Percentiles rank a stretch among this genome's conserved stretches.
Conservation (phyloP, 2,113 vertebrate genomes). For the Festucalex cinctus region DNA sequence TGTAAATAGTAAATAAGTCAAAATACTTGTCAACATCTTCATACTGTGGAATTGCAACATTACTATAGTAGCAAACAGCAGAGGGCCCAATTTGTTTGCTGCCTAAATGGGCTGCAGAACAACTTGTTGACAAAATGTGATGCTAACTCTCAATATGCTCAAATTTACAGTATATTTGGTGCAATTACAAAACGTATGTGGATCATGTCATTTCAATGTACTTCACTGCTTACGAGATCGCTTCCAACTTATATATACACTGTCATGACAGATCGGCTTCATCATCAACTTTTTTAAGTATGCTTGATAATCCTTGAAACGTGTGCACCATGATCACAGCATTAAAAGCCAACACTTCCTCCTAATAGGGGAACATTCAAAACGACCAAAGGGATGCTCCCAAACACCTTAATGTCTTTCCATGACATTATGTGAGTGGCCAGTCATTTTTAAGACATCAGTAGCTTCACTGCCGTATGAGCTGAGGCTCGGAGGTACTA, state of each 20-base stretch:
- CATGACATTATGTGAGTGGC: neutral
- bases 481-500: constrained; percentile 58
- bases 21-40: neutral
- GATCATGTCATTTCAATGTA: no score
- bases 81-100: neutral
- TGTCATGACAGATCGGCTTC: no score
- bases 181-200: no score
- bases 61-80: neutral
- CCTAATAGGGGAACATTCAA: neutral
- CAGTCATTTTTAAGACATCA: constrained; percentile 49
- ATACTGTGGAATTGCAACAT: neutral
- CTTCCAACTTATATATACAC: no score
- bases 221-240: no score
- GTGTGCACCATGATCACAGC: neutral
- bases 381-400: neutral
- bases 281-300: no score
- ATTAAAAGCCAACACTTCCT: neutral
- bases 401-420: neutral
- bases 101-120: neutral
- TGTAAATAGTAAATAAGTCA: no score
- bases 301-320: no score
- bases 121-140: neutral
- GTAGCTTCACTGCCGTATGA: constrained; percentile 61
- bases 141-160: neutral
- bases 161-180: neutral